A percentile compares a stretch with the other conserved stretches of the same genome.
These are phyloP conservation scores for Tupaia chinensis DNA, from an alignment of 2,113 vertebrate species.

Conservation along the genomic window DNA sequence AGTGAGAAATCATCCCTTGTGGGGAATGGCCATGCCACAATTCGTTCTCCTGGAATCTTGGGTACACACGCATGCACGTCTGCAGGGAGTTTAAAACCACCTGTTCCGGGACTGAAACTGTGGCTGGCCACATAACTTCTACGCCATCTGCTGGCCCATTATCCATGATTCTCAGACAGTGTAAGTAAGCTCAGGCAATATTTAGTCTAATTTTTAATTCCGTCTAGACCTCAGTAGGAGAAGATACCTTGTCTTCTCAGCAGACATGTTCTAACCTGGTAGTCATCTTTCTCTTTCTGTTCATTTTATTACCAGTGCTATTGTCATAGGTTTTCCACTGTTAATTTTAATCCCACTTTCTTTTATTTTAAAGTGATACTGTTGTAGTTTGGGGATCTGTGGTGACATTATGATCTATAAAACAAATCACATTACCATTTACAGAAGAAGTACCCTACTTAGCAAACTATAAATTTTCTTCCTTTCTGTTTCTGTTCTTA, in stretches of 20 bases:
- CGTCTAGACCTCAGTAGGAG: not conserved
- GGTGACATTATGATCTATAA: not conserved
- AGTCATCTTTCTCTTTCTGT: not conserved
- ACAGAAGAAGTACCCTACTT: not conserved
- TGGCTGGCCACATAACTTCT: no score
- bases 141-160: no score
- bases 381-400: not conserved
- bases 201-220: not conserved
- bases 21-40: no score
- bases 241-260: not conserved
- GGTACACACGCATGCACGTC: no score
- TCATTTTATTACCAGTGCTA: not conserved
- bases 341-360: not conserved
- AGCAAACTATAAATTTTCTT: not conserved
- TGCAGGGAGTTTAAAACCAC: no score
- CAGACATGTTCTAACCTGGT: not conserved
- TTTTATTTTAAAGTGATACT: constrained; percentile 3
- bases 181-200: not conserved
- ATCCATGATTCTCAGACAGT: not conserved
- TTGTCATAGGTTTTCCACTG: not conserved
- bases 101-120: no score
- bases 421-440: not conserved
- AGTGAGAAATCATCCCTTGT: no score
- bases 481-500: not conserved
- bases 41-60: no score